Evolutionary conservation across 2,113 vertebrate species (phyloP), one percentile per base, ranked within the genome.

Genomic region (Syngnathus floridae): DNA sequence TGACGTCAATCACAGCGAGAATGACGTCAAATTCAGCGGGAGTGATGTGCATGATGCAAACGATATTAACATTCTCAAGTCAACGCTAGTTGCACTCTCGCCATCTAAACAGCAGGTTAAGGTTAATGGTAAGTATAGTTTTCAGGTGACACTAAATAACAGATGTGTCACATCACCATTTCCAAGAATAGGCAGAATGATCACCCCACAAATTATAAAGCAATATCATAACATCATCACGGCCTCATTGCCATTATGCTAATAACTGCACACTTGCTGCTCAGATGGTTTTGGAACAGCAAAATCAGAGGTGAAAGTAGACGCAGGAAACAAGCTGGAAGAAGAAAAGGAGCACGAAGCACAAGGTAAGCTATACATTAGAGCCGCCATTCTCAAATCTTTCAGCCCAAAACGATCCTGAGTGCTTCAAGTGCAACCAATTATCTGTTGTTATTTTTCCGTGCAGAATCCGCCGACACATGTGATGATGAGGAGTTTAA

Each of bases 201-300:
- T 22, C 3, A 12, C n/a, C 10, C 21, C 21, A 31, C 26, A 31
- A 31, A 31, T 58, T 58, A 58, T 37, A 16, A 37, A 31, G 16
- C 35, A 37, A 37, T 58, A 38, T 21, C 19, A 59, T 5, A 19
- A 5, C 37, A 40, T 40, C 10, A 40, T 40, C 11, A 5, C 7
- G 40, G 36, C 12, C 16, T 60, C 19, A 12, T 12, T 60, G 19
- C 37, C 37, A 60, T 21, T 12, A 40, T 11, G 1, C 36, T 40
- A 43, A 22, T 13, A 43, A 21, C 21, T 26, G 26, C 26, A 26
- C 6, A 22, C 38, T 61, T 43, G 40, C 38, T 43, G 12, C 13
- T 40, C 37, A 81, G 71, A 66, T 66, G 38, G 46, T 37, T 66
- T 64, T 65, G 37, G 59, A 49, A 73, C 4, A 35, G 59, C 38